These are phyloP conservation scores for Agraylea sexmaculata DNA, from an alignment of 1,140 invertebrate species.

Conservation along the genomic window DNA sequence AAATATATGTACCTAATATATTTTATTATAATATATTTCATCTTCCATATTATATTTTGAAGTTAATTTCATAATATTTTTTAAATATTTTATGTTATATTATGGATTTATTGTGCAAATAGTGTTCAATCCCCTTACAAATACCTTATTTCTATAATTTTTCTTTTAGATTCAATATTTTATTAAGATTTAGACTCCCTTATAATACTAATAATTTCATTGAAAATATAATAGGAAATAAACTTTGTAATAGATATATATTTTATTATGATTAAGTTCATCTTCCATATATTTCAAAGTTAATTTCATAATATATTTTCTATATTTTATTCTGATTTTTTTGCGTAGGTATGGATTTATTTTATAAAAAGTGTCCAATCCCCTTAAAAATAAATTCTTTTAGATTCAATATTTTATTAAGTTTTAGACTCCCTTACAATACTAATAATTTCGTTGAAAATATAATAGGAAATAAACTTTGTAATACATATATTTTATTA, in stretches of 20 bases:
- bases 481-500: too few relatives aligned
- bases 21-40: not conserved
- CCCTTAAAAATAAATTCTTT: too few relatives aligned
- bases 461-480: too few relatives aligned
- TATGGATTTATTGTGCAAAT: not conserved
- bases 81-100: not conserved
- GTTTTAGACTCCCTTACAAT: too few relatives aligned
- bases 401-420: too few relatives aligned
- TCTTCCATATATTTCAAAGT: not conserved
- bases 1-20: not conserved
- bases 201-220: not conserved
- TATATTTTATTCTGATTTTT: too few relatives aligned
- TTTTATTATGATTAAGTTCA: not conserved
- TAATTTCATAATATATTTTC: not conserved
- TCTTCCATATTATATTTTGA: not conserved
- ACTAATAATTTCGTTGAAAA: too few relatives aligned
- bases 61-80: not conserved
- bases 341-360: too few relatives aligned
- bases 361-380: too few relatives aligned
- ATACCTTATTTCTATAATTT: not conserved
- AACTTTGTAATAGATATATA: not conserved
- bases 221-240: too few relatives aligned
- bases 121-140: not conserved
- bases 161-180: not conserved
- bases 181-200: not conserved